Conservation (phyloP, 2,113 vertebrate species). For the Taxidea taxus region DNA sequence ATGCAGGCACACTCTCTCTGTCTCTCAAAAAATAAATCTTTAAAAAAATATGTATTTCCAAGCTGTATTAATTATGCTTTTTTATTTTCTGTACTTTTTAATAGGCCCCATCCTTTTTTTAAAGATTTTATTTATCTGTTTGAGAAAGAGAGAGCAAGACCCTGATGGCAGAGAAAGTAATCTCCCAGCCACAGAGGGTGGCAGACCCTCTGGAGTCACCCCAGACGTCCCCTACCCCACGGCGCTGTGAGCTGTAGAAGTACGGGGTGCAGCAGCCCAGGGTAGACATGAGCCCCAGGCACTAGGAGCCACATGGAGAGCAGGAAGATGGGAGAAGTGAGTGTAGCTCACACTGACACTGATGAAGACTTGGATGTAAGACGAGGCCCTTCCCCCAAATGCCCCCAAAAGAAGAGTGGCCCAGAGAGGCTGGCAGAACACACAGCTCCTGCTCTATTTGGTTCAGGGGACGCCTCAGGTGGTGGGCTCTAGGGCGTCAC, state of each 20-base stretch:
- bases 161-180: too few species aligned
- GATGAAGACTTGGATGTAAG: background rate
- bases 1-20: too few species aligned
- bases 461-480: background rate
- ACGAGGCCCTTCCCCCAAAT: background rate
- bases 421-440: background rate
- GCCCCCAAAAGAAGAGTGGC: background rate
- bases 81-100: background rate
- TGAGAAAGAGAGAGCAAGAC: background rate
- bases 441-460: background rate
- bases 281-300: background rate
- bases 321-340: background rate
- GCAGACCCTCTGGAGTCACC: background rate
- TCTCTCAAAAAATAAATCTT: too few species aligned
- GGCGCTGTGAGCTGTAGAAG: background rate
- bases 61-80: background rate
- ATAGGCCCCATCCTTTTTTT: too few species aligned
- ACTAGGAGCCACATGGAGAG: background rate
- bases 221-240: too few species aligned
- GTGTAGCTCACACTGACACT: background rate
- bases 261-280: background rate
- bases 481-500: background rate
- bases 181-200: too few species aligned
- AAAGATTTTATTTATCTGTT: background rate
- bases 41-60: background rate